Evolutionary conservation across 2,888 invertebrate genomes (phyloP), one percentile per base, ranked within the genome.

Genomic region (Apamea sordens): DNA sequence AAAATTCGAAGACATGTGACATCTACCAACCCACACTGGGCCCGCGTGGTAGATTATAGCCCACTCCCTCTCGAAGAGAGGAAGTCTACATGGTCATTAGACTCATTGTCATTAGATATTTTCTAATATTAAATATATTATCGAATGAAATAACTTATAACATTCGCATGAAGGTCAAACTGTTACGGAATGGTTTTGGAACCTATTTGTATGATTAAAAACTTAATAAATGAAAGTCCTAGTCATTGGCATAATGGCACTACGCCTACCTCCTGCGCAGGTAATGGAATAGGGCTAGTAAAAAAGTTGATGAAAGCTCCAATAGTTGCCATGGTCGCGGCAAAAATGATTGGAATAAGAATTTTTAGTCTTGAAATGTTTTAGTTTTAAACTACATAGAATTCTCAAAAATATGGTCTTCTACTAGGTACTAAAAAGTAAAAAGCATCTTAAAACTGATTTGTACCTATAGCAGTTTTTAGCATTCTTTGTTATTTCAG

Each of bases 131-230:
- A 11, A 13, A 24, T 53, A 10, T 47, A 18, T 32, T 32, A 18
- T n/a, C 24, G 28, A 75, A 32, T 11, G 6, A 59, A 44, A 21
- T 13, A 18, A 59, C 10, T 59, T 44, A 21, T 13, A n/a, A n/a
- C 21, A 41, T 74, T 47, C n/a, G 24, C 36, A 24, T 63, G 28
- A 76, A 63, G 36, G 24, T 64, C n/a, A 64, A 77, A 63, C 24
- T 13, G 3, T 5, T 32, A 21, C 10, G 10, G 32, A 63, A 69
- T 41, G n/a, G 5, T 61, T 77, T 61, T 65, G 32, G 24, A 76
- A 36, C 44, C 77, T 44, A 53, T 44, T 56, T 68, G 47, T 36
- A 24, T 44, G 24, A 79, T 79, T 79, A 71, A 79, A 79, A 70
- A 53, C 18, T 36, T 71, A 78, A 44, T 71, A 8, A 70, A 79